A percentile compares a stretch with the other conserved stretches of the same genome.
Conservation (phyloP, 2,888 invertebrate genomes). For the Sialis fuliginosa region DNA sequence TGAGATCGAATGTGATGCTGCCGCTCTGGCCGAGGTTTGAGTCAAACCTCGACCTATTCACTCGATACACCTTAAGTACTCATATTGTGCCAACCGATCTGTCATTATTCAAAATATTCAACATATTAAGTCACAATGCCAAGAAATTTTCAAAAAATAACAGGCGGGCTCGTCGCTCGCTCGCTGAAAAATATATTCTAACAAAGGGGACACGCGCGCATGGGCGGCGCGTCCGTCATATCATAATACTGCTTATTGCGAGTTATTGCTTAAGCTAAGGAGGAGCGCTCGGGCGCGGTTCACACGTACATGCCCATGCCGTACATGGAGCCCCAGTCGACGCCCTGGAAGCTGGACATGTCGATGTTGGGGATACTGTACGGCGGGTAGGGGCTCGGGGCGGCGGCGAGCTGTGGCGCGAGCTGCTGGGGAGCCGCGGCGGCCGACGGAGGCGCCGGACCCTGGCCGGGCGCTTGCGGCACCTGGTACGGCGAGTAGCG, state of each 20-base stretch:
- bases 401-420: conserved; percentile 41
- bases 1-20: conserved; percentile 2
- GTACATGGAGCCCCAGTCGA: conserved; percentile 84
- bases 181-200: not conserved
- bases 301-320: conserved; percentile 87
- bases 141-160: not conserved
- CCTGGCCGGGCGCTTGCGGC: conserved; percentile 25
- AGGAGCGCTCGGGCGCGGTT: conserved; percentile 18
- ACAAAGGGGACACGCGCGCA: not conserved
- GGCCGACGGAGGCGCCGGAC: conserved; percentile 22
- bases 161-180: not conserved
- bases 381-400: conserved; percentile 52
- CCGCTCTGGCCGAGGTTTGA: not conserved
- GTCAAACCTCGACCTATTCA: not conserved
- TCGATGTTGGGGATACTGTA: conserved; percentile 78
- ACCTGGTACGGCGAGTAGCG: conserved; percentile 48
- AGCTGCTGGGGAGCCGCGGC: conserved; percentile 40
- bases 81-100: too few species aligned
- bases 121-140: not conserved
- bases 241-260: conserved; percentile 33
- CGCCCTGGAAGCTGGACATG: conserved; percentile 83
- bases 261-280: conserved; percentile 31
- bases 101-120: not conserved
- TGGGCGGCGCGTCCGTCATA: conserved; percentile 1
- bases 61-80: too few species aligned